Evolutionary conservation across 2,113 vertebrate genomes (phyloP).

Genomic region (Dasypus novemcinctus): DNA sequence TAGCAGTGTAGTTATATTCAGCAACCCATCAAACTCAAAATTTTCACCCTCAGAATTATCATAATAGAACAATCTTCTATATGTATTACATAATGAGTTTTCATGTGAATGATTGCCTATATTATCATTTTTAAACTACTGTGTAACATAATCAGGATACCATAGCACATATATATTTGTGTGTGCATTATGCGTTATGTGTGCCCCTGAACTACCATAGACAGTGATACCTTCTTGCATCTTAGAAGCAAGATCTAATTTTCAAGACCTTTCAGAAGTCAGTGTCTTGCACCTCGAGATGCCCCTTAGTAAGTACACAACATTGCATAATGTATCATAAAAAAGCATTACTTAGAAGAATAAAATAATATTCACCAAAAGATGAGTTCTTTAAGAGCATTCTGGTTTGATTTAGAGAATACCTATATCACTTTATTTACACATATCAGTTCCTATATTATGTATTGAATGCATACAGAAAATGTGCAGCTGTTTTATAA

Average conservation of each 20-base stretch:
- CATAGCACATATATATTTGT: neutral
- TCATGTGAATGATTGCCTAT: neutral
- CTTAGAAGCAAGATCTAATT: neutral
- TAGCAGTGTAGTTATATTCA: neutral
- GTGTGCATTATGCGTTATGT: neutral
- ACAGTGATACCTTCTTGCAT: accelerated
- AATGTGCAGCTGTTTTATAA: slow-evolving; percentile 64
- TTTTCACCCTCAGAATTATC: neutral
- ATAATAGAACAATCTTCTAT: neutral
- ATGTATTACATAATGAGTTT: neutral
- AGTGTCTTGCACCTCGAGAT: neutral
- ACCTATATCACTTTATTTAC: slow-evolving; percentile 50
- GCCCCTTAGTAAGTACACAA: neutral
- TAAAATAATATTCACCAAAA: neutral
- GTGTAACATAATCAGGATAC: neutral
- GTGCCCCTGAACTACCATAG: neutral
- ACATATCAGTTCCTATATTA: neutral
- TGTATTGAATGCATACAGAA: slow-evolving; percentile 24
- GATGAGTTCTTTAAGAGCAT: neutral
- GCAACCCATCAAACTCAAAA: neutral
- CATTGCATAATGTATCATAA: neutral
- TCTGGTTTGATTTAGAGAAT: neutral
- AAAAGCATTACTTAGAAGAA: neutral
- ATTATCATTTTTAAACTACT: neutral
- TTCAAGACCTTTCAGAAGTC: neutral